These are phyloP conservation scores for Caracal caracal DNA, from an alignment of 2,113 vertebrate species.

Conservation along the genomic window DNA sequence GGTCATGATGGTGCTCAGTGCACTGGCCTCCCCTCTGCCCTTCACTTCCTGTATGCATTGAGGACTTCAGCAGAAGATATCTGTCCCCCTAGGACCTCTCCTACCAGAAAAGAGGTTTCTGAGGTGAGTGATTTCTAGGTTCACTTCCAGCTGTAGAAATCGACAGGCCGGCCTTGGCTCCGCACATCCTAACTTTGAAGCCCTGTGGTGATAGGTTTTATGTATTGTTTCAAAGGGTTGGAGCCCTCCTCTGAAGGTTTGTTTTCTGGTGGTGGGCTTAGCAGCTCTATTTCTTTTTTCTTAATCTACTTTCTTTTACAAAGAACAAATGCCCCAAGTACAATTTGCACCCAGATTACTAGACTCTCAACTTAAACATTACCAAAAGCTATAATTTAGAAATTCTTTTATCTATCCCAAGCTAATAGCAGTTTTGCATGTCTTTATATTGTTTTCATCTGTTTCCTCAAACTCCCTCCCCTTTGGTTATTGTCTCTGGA, in stretches of 20 bases:
- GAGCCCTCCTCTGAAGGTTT: conserved; percentile 48
- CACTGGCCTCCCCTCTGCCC: accelerated
- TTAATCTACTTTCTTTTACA: conserved; percentile 71
- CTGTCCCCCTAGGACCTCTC: not conserved
- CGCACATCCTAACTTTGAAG: not conserved
- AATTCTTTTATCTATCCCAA: conserved; percentile 77
- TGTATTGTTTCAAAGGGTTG: conserved; percentile 43
- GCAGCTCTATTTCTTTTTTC: conserved; percentile 1
- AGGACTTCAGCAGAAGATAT: not conserved
- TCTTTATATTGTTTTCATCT: conserved; percentile 80
- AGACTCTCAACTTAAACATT: conserved; percentile 73
- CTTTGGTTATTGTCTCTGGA: conserved; percentile 74
- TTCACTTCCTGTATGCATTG: not conserved
- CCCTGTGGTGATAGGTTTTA: not conserved
- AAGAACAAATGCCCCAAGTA: conserved; percentile 75
- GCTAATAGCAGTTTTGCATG: conserved; percentile 75
- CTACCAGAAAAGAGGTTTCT: not conserved
- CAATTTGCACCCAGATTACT: conserved; percentile 75
- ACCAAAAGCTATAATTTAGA: conserved; percentile 79
- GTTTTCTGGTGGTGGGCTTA: conserved; percentile 66
- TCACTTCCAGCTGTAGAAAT: not conserved
- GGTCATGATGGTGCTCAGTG: accelerated
- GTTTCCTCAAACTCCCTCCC: conserved; percentile 36
- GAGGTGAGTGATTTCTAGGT: not conserved
- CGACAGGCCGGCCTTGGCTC: not conserved